Conservation (phyloP, 2,888 invertebrate genomes). For the Lottia gigantea region DNA sequence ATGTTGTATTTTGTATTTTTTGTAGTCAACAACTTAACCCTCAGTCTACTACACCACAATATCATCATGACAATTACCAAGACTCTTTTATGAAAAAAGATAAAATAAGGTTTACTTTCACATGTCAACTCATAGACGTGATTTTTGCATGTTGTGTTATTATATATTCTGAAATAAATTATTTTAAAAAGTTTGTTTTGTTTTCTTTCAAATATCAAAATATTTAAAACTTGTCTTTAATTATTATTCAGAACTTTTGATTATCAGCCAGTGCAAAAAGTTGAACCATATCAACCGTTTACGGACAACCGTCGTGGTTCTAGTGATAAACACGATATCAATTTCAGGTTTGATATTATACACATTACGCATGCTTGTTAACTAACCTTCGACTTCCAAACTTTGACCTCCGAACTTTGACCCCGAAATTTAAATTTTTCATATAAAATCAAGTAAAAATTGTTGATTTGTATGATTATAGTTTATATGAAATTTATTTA, state of each 20-base stretch:
- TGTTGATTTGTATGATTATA: too few species aligned
- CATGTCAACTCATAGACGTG: not conserved
- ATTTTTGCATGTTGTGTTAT: not conserved
- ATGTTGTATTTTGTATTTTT: too few species aligned
- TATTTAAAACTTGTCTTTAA: not conserved
- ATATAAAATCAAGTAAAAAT: too few species aligned
- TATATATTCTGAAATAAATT: not conserved
- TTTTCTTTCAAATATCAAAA: not conserved
- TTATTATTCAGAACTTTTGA: constrained; percentile 4
- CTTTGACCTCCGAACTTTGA: too few species aligned
- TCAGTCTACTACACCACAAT: too few species aligned
- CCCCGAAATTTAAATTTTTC: too few species aligned
- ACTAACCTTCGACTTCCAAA: too few species aligned
- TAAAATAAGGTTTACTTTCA: not conserved
- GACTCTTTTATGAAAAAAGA: not conserved
- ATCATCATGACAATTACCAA: not conserved
- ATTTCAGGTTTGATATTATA: not conserved
- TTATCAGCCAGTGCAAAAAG: constrained; percentile 5
- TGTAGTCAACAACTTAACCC: too few species aligned
- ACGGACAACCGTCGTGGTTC: not conserved
- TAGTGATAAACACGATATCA: not conserved
- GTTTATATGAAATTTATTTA: too few species aligned
- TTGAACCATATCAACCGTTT: constrained; percentile 4
- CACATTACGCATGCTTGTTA: too few species aligned
- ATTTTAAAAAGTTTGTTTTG: not conserved